Evolutionary conservation across 2,113 vertebrate species (phyloP).

Genomic region (Nannobrachium achirus): DNA sequence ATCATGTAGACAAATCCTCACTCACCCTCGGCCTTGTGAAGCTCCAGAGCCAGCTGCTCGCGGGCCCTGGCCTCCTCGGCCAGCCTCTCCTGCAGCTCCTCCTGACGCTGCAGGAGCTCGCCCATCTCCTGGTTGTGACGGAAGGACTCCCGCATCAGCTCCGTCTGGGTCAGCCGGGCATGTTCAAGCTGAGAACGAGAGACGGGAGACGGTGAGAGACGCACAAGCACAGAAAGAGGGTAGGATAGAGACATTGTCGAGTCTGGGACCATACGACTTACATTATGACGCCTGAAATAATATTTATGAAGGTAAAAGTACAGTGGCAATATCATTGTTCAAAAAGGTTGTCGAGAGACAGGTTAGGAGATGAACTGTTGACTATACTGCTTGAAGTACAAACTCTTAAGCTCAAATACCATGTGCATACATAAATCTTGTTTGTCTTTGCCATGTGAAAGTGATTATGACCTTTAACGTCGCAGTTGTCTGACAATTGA

Average conservation of each 20-base stretch:
- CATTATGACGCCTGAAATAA: too few species aligned
- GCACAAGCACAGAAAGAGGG: background rate
- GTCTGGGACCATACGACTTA: too few species aligned
- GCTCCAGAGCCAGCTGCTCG: conserved; percentile 91
- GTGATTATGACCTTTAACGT: too few species aligned
- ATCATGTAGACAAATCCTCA: background rate
- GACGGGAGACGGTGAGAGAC: background rate
- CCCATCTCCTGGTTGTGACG: conserved; percentile 87
- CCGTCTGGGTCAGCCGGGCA: conserved; percentile 91
- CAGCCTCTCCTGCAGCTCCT: conserved; percentile 90
- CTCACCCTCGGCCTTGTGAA: conserved; percentile 91
- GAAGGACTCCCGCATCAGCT: conserved; percentile 92
- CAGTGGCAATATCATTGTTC: too few species aligned
- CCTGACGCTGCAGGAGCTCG: conserved; percentile 87
- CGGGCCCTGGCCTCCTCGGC: conserved; percentile 85
- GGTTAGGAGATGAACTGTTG: too few species aligned
- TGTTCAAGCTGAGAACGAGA: conserved; percentile 87
- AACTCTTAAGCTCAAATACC: too few species aligned
- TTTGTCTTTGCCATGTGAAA: too few species aligned
- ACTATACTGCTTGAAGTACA: too few species aligned
- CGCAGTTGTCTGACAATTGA: too few species aligned
- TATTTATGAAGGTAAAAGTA: too few species aligned
- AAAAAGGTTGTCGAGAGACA: too few species aligned
- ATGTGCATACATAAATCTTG: too few species aligned
- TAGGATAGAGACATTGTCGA: background rate